Evolutionary conservation across 2,888 invertebrate genomes (phyloP).

Genomic region (Drosophila testacea): DNA sequence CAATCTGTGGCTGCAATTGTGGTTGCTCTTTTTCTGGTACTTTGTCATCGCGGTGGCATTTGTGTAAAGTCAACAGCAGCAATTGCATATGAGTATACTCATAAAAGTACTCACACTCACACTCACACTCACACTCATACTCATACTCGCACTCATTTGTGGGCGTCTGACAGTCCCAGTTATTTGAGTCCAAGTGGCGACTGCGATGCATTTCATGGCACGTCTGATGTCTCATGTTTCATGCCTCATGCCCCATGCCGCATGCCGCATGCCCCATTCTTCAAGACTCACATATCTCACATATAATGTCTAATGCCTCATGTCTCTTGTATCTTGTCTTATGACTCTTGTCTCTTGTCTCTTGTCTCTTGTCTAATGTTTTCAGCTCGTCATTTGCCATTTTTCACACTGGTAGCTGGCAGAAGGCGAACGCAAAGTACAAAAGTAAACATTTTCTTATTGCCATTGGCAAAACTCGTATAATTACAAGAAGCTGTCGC

Average conservation of each 20-base stretch:
- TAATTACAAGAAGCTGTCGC: conserved; percentile 74
- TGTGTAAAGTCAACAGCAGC: conserved; percentile 20
- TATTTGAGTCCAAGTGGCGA: conserved; percentile 19
- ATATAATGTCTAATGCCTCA: conserved; percentile 23
- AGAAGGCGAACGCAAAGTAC: conserved; percentile 51
- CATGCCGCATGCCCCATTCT: conserved; percentile 1
- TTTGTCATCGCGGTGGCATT: conserved; percentile 40
- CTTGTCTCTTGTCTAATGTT: conserved; percentile 17
- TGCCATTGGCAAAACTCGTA: conserved; percentile 54
- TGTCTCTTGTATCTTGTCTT: conserved; percentile 14
- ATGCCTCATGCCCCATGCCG: conserved; percentile 4
- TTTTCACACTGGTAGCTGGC: conserved; percentile 53
- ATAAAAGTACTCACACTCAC: conserved; percentile 1
- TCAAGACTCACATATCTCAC: conserved; percentile 2
- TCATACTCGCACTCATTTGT: conserved; percentile 17
- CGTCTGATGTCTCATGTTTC: conserved; percentile 33
- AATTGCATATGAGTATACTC: background rate
- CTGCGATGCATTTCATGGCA: conserved; percentile 39
- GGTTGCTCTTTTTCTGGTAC: conserved; percentile 22
- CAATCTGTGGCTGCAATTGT: conserved; percentile 28
- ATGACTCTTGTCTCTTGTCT: conserved; percentile 7
- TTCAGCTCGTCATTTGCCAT: conserved; percentile 57
- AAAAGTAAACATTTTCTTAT: conserved; percentile 65
- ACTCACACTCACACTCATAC: conserved; percentile 5
- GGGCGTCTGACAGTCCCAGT: conserved; percentile 44